Evolutionary conservation across 2,888 invertebrate genomes (phyloP).

Genomic region (Mythimna albipuncta): DNA sequence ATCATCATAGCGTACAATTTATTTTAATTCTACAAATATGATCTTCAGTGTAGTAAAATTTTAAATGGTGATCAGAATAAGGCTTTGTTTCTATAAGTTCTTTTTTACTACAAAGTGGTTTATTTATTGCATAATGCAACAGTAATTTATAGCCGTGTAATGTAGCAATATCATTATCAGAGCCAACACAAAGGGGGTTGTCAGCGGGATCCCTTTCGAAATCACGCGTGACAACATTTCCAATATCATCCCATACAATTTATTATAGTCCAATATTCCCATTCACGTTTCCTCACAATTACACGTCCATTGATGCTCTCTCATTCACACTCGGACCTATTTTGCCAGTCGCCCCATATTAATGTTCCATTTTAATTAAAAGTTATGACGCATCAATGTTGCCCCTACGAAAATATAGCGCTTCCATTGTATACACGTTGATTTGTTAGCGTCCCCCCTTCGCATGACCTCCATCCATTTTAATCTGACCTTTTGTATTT

Average conservation of each 20-base stretch:
- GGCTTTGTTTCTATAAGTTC: conserved; percentile 5
- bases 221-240: conserved; percentile 80
- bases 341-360: conserved; percentile 78
- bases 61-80: neutral
- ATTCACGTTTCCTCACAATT: conserved; percentile 79
- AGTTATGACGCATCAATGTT: conserved; percentile 86
- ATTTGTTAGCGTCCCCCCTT: conserved; percentile 84
- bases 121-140: conserved; percentile 38
- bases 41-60: neutral
- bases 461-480: conserved; percentile 77
- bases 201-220: conserved; percentile 70
- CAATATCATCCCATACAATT: conserved; percentile 75
- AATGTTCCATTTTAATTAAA: conserved; percentile 88
- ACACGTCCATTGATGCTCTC: conserved; percentile 77
- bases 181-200: conserved; percentile 55
- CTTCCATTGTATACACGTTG: conserved; percentile 78
- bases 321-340: conserved; percentile 71
- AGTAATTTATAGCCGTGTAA: conserved; percentile 49
- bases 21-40: too few species aligned
- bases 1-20: neutral
- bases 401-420: conserved; percentile 77
- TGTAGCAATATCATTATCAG: conserved; percentile 62
- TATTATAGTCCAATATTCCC: conserved; percentile 72
- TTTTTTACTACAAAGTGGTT: conserved; percentile 3
- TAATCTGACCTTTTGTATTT: conserved; percentile 69